Base-by-base conservation (phyloP, 2,888 invertebrate genomes). In the Eucriotettix oculatus region DNA sequence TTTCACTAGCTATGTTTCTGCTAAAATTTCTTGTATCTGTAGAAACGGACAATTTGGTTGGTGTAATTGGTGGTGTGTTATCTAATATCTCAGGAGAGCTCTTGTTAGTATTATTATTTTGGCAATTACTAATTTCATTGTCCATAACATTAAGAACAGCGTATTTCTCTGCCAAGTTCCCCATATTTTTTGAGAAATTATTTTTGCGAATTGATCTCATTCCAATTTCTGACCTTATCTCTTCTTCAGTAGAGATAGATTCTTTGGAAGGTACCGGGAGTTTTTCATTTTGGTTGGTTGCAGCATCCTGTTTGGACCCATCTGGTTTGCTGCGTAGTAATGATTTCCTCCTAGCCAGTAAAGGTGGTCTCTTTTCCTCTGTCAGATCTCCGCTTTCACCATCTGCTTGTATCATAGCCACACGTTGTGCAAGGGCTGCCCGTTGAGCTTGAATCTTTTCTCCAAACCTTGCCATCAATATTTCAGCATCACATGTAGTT, bases 131-230 rank as follows among this genome's bases (percentile, higher is more conserved):
- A 12, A n/a, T 48, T 48, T 48, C 48, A n/a, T 48, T 48, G 48
- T 48, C 48, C 48, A 48, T 48, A 12, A 48, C n/a, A n/a, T 48
- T 48, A 48, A 48, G 12, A 14, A n/a, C 12, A n/a, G 48, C 48
- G n/a, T 14, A 48, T 48, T 48, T 48, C 9, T 48, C 48, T 48
- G 48, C 48, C n/a, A 48, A n/a, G 11, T 70, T 71, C 16, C 75
- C 74, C 74, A 75, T 74, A 64, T 74, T 75, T 56, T 69, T 70
- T 63, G 73, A 74, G 63, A 76, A 74, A 5, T 73, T 74, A 54
- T 71, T 72, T 62, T 73, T 69, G 40, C 75, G 69, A 10, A 57
- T 57, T 40, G 59, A 59, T 16, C 57, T 57, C 59, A 62, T 57
- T 1, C 61, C 61, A 17, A 40, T 16, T 54, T 43, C 17, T 53